Evolutionary conservation across 2,888 invertebrate species (phyloP).

Genomic region (Oeneis ivallda): DNA sequence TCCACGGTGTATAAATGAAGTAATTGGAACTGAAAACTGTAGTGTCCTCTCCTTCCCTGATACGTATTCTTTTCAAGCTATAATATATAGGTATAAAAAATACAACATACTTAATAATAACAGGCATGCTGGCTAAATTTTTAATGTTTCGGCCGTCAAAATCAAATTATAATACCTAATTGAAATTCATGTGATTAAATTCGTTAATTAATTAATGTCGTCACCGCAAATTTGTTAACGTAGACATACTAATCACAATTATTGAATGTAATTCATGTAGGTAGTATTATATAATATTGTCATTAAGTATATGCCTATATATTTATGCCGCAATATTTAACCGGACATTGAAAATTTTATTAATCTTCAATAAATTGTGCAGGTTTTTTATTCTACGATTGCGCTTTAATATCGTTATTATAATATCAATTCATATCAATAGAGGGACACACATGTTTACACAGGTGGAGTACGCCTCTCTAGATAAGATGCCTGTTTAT

Average conservation of each 20-base stretch:
- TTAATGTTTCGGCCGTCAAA: neutral
- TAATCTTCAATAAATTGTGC: too few relatives aligned
- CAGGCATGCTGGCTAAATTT: neutral
- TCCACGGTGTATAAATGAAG: neutral
- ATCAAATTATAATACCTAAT: slow-evolving; percentile 9
- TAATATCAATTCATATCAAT: neutral
- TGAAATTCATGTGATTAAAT: slow-evolving; percentile 5
- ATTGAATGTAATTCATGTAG: slow-evolving; percentile 3
- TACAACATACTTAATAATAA: too few relatives aligned
- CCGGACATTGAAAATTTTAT: too few relatives aligned
- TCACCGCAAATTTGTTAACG: slow-evolving; percentile 9
- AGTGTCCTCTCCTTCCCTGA: neutral
- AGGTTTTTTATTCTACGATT: too few relatives aligned
- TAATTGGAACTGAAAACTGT: slow-evolving; percentile 7
- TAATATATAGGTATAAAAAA: too few relatives aligned
- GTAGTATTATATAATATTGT: neutral
- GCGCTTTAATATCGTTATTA: too few relatives aligned
- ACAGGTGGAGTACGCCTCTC: too few relatives aligned
- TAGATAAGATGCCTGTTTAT: too few relatives aligned
- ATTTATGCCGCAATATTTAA: neutral
- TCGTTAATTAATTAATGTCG: slow-evolving; percentile 12
- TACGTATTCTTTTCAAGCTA: neutral
- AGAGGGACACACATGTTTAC: too few relatives aligned
- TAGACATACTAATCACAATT: slow-evolving; percentile 11
- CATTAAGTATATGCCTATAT: neutral